Evolutionary conservation across 1,140 invertebrate genomes (phyloP), one percentile per base, ranked within the genome.

Genomic region (Euura saliciscinereae): DNA sequence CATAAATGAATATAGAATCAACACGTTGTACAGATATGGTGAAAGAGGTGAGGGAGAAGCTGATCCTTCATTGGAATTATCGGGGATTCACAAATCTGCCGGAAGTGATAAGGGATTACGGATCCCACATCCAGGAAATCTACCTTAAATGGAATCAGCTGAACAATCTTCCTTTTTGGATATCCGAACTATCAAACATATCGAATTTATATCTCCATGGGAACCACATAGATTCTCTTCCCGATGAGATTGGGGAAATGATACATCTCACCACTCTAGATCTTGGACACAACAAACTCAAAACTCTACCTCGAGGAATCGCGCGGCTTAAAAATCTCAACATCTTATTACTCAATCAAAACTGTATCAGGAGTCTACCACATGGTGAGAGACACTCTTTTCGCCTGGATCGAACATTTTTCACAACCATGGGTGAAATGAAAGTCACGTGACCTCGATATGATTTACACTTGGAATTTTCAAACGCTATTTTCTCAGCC

Each of bases 31-130:
- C 51, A 80, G 68, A 28, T 28, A 80, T 84, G 73, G 74, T 76
- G 10, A 81, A 82, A 8, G 84, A 85, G 68, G 75, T 83, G 3
- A 78, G 74, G 70, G 73, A 72, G 28, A 85, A 83, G 74, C 44
- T 69, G 43, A 80, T 85, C 73, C 71, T 85, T 7, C 84, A 85
- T 42, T 85, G 84, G 83, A 85, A 85, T 74, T 85, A 79, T 72
- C 78, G 83, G 13, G 78, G 75, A 43, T 73, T 84, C 2, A 68
- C 43, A 5, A 75, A 83, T 72, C 71, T 85, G 46, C 84, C 83
- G 44, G 77, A 80, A 45, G 78, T 71, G 0, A 69, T 85, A 66
- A 78, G 78, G 74, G 65, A 69, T 13, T 74, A 76, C 42, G 82
- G 78, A 1, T 65, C 43, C n/a, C 74, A 85, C 5, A 69, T 85